Evolutionary conservation across 2,888 invertebrate genomes (phyloP).

Genomic region (Gonocerus acuteangulatus): DNA sequence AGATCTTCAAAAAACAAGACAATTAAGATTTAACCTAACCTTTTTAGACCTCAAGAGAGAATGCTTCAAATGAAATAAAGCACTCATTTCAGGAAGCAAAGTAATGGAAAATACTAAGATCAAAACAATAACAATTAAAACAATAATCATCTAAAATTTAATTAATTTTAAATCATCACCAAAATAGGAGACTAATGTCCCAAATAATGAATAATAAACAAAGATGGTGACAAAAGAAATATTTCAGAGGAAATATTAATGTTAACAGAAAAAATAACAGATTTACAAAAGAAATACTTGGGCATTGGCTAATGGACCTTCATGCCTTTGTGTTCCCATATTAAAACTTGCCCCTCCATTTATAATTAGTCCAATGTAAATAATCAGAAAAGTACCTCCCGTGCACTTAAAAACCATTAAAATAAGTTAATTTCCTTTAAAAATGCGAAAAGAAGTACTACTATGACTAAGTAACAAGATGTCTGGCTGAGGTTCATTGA

Average conservation of each 20-base stretch:
- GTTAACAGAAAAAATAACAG: not conserved
- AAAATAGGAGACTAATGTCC: not conserved
- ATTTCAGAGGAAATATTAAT: not conserved
- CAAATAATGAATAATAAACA: not conserved
- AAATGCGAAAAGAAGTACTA: slow-evolving; percentile 4
- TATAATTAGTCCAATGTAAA: slow-evolving; percentile 10
- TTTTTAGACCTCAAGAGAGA: not conserved
- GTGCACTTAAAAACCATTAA: not conserved
- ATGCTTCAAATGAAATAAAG: too few relatives aligned
- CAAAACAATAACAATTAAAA: not conserved
- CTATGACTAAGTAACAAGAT: slow-evolving; percentile 27
- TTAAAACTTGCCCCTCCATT: slow-evolving; percentile 25
- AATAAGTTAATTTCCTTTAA: not conserved
- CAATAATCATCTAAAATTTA: not conserved
- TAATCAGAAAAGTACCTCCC: slow-evolving; percentile 1
- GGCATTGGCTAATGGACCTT: slow-evolving; percentile 25
- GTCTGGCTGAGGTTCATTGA: slow-evolving; percentile 28
- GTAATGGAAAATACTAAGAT: not conserved
- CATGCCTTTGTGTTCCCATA: slow-evolving; percentile 27
- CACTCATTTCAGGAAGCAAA: too few relatives aligned
- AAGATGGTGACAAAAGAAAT: not conserved
- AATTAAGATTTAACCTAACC: not conserved
- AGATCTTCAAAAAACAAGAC: not conserved
- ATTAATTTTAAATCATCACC: not conserved
- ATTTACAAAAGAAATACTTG: not conserved